Percentiles rank a stretch among this genome's conserved stretches.
Evolutionary conservation across 2,888 invertebrate genomes (phyloP).

Genomic region (Cordilura impudica): DNA sequence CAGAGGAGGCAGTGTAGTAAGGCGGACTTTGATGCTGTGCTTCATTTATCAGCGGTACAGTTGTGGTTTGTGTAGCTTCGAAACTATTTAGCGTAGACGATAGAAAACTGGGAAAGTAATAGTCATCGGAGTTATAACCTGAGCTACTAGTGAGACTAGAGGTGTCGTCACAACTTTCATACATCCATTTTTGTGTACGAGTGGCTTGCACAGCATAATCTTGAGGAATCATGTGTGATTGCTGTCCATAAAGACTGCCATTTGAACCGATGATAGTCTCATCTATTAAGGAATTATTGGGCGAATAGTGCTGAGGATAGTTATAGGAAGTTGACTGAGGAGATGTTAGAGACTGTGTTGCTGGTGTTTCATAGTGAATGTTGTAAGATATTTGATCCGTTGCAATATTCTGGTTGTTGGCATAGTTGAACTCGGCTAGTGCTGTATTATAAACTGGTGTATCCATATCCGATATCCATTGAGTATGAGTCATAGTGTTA

Average conservation of each 20-base stretch:
- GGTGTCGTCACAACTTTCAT: constrained; percentile 77
- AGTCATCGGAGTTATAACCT: constrained; percentile 75
- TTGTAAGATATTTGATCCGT: constrained; percentile 46
- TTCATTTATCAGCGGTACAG: constrained; percentile 56
- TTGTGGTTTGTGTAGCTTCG: constrained; percentile 21
- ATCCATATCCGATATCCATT: constrained; percentile 33
- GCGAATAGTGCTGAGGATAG: constrained; percentile 60
- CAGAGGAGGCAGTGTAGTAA: constrained; percentile 33
- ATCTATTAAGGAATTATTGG: constrained; percentile 33
- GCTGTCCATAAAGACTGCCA: constrained; percentile 20
- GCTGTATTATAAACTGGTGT: constrained; percentile 14
- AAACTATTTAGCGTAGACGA: constrained; percentile 44
- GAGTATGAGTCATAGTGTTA: background rate
- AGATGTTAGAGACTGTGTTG: constrained; percentile 4
- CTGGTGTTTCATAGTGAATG: constrained; percentile 34
- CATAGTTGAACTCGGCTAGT: constrained; percentile 34
- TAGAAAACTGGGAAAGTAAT: constrained; percentile 68
- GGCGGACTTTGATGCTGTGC: constrained; percentile 28
- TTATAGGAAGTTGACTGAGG: constrained; percentile 62
- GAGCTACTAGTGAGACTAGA: constrained; percentile 76
- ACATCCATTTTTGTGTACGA: constrained; percentile 69
- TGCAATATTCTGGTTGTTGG: constrained; percentile 5
- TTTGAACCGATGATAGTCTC: constrained; percentile 41
- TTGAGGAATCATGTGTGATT: constrained; percentile 2
- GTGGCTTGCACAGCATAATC: constrained; percentile 35